phyloP scores from a whole-genome alignment of 2,113 vertebrate species.

The Dicentrarchus labrax region DNA sequence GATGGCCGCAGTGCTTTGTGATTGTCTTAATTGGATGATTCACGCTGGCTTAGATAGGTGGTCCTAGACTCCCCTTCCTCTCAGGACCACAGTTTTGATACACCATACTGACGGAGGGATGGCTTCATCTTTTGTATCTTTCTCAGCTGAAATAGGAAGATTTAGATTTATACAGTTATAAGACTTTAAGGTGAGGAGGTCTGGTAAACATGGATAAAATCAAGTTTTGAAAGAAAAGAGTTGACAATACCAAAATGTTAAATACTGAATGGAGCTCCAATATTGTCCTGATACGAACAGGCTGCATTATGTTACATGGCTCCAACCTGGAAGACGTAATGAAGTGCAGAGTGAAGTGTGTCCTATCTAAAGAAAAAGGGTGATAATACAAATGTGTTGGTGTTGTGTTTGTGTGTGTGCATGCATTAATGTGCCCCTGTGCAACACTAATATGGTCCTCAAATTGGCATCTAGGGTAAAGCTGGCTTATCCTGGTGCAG shows the following conservation, averaged over 20 bases:
- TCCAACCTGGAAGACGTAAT: neutral
- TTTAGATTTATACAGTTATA: neutral
- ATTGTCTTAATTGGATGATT: conserved; percentile 66
- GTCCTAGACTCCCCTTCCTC: conserved; percentile 16
- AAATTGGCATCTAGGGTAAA: conserved; percentile 1
- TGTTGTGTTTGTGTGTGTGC: neutral
- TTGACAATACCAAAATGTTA: neutral
- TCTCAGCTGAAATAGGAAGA: neutral
- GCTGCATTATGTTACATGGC: neutral
- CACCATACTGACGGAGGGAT: conserved; percentile 15
- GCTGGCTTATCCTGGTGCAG: conserved; percentile 3
- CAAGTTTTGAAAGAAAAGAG: neutral
- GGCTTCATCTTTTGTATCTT: conserved; percentile 7
- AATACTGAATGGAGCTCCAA: neutral
- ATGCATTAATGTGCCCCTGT: neutral
- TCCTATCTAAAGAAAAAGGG: neutral
- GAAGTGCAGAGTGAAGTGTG: neutral
- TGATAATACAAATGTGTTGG: neutral
- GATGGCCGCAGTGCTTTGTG: conserved; percentile 44
- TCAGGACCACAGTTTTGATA: conserved; percentile 9
- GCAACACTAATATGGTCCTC: neutral
- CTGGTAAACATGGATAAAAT: neutral
- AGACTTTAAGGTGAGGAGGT: neutral
- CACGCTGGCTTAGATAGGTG: conserved; percentile 25
- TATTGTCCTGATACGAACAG: neutral